Evolutionary conservation across 2,797 vertebrate species (phyloP), one percentile per base, ranked within the genome.

Genomic region (Eremophila alpestris): DNA sequence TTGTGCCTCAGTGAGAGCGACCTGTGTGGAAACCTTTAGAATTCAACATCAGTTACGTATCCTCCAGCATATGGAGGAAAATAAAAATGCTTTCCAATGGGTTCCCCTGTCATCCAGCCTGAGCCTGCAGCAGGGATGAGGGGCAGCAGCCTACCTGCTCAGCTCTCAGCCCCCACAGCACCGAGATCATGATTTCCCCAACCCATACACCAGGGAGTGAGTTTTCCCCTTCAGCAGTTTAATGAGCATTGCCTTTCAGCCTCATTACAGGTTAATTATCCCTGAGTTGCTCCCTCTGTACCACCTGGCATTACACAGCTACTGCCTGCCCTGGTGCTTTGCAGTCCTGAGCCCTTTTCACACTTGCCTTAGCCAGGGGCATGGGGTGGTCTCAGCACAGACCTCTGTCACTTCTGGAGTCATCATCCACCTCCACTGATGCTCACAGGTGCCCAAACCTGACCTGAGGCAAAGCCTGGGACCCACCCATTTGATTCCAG

Each of bases 191-290:
- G 48, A 67, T 38, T 89, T 79, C 83, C 36, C n/a, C 45, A 30
- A 40, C 21, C 70, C 51, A 7, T 0, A 1, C 30, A 73, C 16
- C 74, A 55, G 16, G 51, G 46, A 65, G 83, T 60, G 62, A 29
- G 20, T 52, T 34, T 36, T 62, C 68, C 63, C 51, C 51, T 63
- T 69, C 59, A 38, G 49, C 67, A 59, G 41, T 89, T 94, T 94
- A 43, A 64, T 46, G 56, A 32, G 13, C 43, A 26, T 40, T 85
- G 69, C 63, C 62, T 96, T 89, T 70, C 82, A 80, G 64, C 54
- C 41, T 89, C 76, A 75, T 54, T 91, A 48, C 52, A 12, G 49
- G 82, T 83, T 89, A 68, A 74, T 93, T 77, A 77, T 77, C 84
- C 75, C 67, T 65, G 49, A 83, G 43, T 14, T 73, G 24, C 45